Evolutionary conservation across 1,140 invertebrate genomes (phyloP).

Genomic region (Drosophila carrolli): DNA sequence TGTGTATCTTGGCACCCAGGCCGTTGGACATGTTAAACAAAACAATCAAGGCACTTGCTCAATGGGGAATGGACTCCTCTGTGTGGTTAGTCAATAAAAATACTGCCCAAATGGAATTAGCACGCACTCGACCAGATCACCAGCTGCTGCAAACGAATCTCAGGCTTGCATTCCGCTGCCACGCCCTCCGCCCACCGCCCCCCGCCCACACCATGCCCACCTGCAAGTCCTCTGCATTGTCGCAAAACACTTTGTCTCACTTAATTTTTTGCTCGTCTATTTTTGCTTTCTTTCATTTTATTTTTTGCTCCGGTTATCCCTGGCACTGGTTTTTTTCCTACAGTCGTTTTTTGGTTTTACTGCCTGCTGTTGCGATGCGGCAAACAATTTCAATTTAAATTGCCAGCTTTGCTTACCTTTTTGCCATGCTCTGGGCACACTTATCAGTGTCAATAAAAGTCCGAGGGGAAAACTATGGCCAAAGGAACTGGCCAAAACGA

Average conservation of each 20-base stretch:
- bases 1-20: constrained; percentile 13
- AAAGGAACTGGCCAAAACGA: constrained; percentile 32
- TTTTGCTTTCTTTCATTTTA: constrained; percentile 38
- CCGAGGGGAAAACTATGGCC: constrained; percentile 56
- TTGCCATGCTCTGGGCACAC: constrained; percentile 73
- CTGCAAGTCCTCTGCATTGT: constrained; percentile 55
- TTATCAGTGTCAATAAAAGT: constrained; percentile 82
- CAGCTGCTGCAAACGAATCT: constrained; percentile 28
- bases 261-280: constrained; percentile 71
- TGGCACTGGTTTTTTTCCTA: constrained; percentile 16
- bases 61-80: constrained; percentile 36
- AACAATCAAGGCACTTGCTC: constrained; percentile 62
- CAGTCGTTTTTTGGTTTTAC: constrained; percentile 44
- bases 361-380: constrained; percentile 74
- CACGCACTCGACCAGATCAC: constrained; percentile 54
- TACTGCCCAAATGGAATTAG: constrained; percentile 78
- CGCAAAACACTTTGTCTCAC: constrained; percentile 81
- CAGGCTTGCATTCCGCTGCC: constrained; percentile 32
- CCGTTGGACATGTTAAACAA: constrained; percentile 62
- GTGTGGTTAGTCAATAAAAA: constrained; percentile 79
- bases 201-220: neutral
- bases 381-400: constrained; percentile 82
- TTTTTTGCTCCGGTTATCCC: constrained; percentile 23
- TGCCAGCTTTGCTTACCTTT: constrained; percentile 80
- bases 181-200: constrained; percentile 4